Conservation (phyloP, 2,888 invertebrate genomes). For the Ophion ventricosus region DNA sequence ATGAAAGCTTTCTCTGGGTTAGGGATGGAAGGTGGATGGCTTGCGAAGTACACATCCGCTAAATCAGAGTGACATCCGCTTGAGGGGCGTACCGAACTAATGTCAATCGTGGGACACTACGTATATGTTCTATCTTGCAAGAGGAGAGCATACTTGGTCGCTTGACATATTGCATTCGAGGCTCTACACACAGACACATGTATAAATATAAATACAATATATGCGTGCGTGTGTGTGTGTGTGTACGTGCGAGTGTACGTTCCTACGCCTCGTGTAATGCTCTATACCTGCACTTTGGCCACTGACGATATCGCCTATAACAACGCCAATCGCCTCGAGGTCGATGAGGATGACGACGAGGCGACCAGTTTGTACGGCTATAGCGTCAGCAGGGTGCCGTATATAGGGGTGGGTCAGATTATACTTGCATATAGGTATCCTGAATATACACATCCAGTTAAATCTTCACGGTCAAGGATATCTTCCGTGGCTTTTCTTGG, state of each 20-base stretch:
- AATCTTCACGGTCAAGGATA: background rate
- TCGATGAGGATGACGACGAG: constrained; percentile 26
- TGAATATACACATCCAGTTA: background rate
- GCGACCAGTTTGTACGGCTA: too few relatives aligned
- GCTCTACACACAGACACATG: background rate
- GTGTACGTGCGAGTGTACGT: background rate
- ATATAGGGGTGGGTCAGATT: constrained; percentile 53
- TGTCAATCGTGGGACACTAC: constrained; percentile 11
- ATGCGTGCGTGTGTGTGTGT: background rate
- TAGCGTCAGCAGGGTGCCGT: background rate
- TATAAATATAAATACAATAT: too few relatives aligned
- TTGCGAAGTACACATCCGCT: constrained; percentile 37
- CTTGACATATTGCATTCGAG: constrained; percentile 17
- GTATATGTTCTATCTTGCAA: background rate
- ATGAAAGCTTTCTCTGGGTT: constrained; percentile 31
- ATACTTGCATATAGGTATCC: background rate
- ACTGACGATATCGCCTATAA: constrained; percentile 4
- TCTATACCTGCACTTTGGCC: too few relatives aligned
- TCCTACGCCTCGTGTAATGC: too few relatives aligned
- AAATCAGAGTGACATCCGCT: constrained; percentile 54
- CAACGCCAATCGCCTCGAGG: constrained; percentile 3
- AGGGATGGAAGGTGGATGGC: background rate
- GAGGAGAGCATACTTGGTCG: constrained; percentile 13
- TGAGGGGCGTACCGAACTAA: constrained; percentile 8
- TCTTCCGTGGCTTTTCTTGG: background rate